A percentile compares a stretch with the other conserved stretches of the same genome.
These are phyloP conservation scores for Girardinichthys multiradiatus DNA, from an alignment of 2,113 vertebrate genomes.

Conservation along the genomic window DNA sequence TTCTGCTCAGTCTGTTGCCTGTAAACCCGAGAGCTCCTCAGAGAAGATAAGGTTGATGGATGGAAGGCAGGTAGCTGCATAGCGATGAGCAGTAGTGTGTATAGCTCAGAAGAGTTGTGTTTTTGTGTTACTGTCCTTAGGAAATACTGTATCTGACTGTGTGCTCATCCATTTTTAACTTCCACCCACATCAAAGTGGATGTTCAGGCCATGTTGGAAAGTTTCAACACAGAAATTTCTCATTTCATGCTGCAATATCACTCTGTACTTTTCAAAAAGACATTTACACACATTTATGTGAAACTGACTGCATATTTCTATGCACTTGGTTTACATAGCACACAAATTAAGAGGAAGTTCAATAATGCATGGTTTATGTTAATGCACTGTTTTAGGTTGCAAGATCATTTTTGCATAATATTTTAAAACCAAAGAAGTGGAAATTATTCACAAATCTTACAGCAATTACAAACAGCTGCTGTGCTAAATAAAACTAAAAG, in stretches of 20 bases:
- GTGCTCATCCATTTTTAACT: conserved; percentile 11
- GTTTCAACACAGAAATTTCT: neutral
- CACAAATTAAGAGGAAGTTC: too few species aligned
- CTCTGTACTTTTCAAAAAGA: neutral
- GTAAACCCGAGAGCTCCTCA: conserved; percentile 1
- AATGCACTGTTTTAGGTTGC: too few species aligned
- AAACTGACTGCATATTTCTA: too few species aligned
- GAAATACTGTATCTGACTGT: neutral
- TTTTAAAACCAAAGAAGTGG: too few species aligned
- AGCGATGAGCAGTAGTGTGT: neutral
- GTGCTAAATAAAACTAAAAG: too few species aligned
- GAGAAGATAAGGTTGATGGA: conserved; percentile 20
- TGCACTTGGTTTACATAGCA: too few species aligned
- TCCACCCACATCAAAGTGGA: neutral
- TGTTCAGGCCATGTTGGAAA: neutral
- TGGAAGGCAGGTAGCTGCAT: conserved; percentile 14
- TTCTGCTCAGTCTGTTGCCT: conserved; percentile 3
- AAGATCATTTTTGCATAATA: too few species aligned
- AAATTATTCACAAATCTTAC: too few species aligned
- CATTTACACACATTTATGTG: neutral
- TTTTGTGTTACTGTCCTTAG: conserved; percentile 5
- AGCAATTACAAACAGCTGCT: too few species aligned
- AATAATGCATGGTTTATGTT: too few species aligned
- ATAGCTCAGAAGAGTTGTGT: neutral
- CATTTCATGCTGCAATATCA: neutral